These are phyloP conservation scores for Drosophila helvetica DNA, from an alignment of 2,888 invertebrate genomes.

Conservation along the genomic window DNA sequence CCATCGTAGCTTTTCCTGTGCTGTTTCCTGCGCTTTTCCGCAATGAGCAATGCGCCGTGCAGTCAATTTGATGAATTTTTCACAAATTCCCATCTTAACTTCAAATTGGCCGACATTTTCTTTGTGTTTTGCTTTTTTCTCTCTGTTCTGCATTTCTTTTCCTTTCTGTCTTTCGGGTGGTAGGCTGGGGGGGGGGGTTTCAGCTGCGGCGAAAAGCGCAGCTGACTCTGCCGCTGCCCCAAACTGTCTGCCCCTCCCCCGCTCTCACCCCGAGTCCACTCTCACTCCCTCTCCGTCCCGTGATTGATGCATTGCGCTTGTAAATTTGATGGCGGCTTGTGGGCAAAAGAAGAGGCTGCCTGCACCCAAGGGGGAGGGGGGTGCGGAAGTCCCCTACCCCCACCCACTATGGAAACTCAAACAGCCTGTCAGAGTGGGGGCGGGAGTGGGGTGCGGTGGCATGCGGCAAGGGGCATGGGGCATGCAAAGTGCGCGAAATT, in stretches of 20 bases:
- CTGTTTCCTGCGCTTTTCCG: conserved; percentile 14
- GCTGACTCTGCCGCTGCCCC: conserved; percentile 20
- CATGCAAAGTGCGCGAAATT: conserved; percentile 79
- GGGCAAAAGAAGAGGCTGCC: conserved; percentile 16
- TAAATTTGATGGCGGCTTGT: conserved; percentile 71
- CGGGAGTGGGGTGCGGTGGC: conserved; percentile 7
- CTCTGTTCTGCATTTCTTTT: neutral
- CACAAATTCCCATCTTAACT: conserved; percentile 76
- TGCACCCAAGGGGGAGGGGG: neutral
- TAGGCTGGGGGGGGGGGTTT: conserved; percentile 4
- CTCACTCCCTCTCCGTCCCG: conserved; percentile 30
- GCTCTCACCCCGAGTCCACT: neutral
- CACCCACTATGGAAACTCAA: conserved; percentile 22
- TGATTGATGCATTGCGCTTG: conserved; percentile 78
- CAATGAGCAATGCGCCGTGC: conserved; percentile 60
- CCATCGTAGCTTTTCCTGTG: neutral
- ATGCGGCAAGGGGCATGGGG: conserved; percentile 24
- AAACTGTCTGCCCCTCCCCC: no score
- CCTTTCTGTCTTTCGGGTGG: conserved; percentile 10
- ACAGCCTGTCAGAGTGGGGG: conserved; percentile 30
- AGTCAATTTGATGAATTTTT: conserved; percentile 78
- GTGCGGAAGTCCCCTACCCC: neutral
- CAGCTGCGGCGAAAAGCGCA: conserved; percentile 63
- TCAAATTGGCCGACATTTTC: conserved; percentile 69
- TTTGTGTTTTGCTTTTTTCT: conserved; percentile 14